These are phyloP conservation scores for Vireo griseus DNA, from an alignment of 2,797 vertebrate genomes.

Conservation along the genomic window DNA sequence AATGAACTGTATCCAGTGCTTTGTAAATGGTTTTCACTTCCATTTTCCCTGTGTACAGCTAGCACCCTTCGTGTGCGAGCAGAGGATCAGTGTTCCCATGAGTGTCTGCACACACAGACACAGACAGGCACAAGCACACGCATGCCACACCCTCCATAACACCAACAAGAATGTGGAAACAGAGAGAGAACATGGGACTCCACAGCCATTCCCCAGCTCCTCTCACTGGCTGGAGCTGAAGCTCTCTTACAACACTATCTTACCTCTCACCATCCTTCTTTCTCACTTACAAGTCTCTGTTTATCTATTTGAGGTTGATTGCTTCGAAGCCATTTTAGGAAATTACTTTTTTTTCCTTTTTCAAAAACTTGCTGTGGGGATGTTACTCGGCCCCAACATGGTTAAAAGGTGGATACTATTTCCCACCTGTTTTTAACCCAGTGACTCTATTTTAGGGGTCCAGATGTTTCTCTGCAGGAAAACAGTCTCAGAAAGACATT, in stretches of 20 bases:
- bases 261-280: neutral
- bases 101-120: neutral
- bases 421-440: neutral
- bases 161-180: neutral
- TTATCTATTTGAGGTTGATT: neutral
- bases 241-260: neutral
- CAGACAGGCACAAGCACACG: neutral
- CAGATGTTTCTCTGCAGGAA: neutral
- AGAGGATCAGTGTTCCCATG: neutral
- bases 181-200: too few species aligned
- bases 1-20: neutral
- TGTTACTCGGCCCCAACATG: neutral
- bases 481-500: neutral
- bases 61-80: neutral
- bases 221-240: neutral
- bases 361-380: neutral
- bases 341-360: neutral
- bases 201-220: neutral
- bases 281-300: neutral
- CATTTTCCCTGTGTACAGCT: neutral
- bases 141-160: accelerated
- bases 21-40: neutral
- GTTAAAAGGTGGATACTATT: neutral
- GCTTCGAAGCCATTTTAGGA: neutral
- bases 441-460: neutral